Base-by-base conservation (phyloP, 2,797 vertebrate genomes). In the Acropternis orthonyx region DNA sequence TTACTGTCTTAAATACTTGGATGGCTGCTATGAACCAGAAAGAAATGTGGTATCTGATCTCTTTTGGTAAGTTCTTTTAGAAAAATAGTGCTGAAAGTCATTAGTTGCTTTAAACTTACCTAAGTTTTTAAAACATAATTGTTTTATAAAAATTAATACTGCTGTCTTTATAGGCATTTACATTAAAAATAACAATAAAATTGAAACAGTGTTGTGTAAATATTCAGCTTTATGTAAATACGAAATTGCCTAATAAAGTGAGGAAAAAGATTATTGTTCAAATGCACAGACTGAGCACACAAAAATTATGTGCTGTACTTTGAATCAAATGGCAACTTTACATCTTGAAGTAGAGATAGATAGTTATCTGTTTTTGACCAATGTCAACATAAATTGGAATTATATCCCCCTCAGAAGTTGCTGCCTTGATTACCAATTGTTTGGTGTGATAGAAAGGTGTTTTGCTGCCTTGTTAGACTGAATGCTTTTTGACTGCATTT, bases 391-490 rank as follows among this genome's bases (percentile, higher is more conserved):
- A 78, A 85, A 58, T 24, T 18, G 66, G 76, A 77, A 62, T 55
- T 37, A 6, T 52, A 23, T 71, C 84, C 14, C 10, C 7, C 9
- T 75, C n/a, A 46, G 41, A 82, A 79, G 14, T 1, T 26, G 2
- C 43, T 26, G 2, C 43, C 83, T 46, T 69, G 49, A 52, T 76
- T 76, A 3, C 32, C 54, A 32, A 65, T 59, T 34, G 17, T 66
- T 63, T 34, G 22, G 0, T 68, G 2, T 44, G 3, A 86, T 82
- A 61, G 51, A 52, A 52, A 52, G 5, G 7, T 82, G 17, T 46
- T 84, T 91, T 4, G 0, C 20, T 78, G 44, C 0, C 0, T 36
- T 67, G 19, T 71, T 80, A 63, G 9, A 43, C 20, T 2, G 12
- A 65, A 7, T 1, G 1, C 4, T 26, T 81, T 37, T 59, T 58